These are phyloP conservation scores for Drosophila willistoni DNA, from an alignment of 1,140 invertebrate species.

Conservation along the genomic window DNA sequence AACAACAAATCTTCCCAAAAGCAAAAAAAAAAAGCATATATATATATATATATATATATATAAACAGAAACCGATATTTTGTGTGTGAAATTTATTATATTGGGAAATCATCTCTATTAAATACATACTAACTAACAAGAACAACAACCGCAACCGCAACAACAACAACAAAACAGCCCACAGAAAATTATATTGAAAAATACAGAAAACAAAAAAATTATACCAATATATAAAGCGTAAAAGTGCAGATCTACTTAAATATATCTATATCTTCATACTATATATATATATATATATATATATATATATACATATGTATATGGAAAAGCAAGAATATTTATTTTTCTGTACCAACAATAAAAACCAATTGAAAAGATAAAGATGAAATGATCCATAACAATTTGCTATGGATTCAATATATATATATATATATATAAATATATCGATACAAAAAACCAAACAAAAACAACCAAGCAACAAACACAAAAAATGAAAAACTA, in stretches of 20 bases:
- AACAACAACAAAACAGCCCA: constrained; percentile 60
- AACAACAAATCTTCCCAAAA: constrained; percentile 1
- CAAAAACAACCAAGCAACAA: constrained; percentile 52
- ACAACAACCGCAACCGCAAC: constrained; percentile 37
- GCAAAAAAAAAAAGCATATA: constrained; percentile 11
- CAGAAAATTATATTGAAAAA: constrained; percentile 60
- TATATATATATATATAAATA: constrained; percentile 32
- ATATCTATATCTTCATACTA: constrained; percentile 37
- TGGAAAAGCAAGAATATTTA: constrained; percentile 57
- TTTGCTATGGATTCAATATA: constrained; percentile 8
- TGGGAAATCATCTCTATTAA: constrained; percentile 30
- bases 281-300: too few species aligned
- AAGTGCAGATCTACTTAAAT: constrained; percentile 24
- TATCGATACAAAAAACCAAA: constrained; percentile 35
- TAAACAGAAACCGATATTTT: constrained; percentile 63
- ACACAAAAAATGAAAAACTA: constrained; percentile 37
- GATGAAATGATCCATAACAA: constrained; percentile 7
- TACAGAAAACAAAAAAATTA: constrained; percentile 28
- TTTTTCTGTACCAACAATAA: constrained; percentile 59
- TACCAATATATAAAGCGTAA: constrained; percentile 24
- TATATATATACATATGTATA: constrained; percentile 36
- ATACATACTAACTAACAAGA: constrained; percentile 32
- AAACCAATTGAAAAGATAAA: constrained; percentile 33
- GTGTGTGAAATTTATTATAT: constrained; percentile 62
- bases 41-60: constrained; percentile 35